phyloP scores from a whole-genome alignment of 2,797 vertebrate species.

The Balearica regulorum region DNA sequence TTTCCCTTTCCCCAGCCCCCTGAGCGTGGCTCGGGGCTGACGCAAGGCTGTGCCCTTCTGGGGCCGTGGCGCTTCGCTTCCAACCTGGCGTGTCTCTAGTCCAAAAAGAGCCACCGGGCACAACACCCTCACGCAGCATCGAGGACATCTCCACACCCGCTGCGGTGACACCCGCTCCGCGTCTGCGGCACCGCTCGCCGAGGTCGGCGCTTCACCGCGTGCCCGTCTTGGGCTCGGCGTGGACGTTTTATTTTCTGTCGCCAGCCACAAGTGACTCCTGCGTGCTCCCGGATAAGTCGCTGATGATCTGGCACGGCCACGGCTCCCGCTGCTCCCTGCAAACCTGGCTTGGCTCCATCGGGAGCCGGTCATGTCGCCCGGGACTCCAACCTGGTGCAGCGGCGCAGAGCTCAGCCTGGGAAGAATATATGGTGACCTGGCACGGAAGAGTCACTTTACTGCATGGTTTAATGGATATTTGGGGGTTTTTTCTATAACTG shows the following conservation, averaged over 20 bases:
- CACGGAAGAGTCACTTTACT: not conserved
- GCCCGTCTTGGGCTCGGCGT: not conserved
- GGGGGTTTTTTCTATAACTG: not conserved
- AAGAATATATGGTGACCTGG: not conserved
- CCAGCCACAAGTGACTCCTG: not conserved
- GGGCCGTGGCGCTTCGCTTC: not conserved
- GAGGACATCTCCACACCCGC: rapidly evolving
- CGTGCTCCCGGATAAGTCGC: not conserved
- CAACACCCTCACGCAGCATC: rapidly evolving
- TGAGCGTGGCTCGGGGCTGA: not conserved
- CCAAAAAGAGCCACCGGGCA: not conserved
- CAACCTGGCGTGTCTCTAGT: not conserved
- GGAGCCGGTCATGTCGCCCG: not conserved
- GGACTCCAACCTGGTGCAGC: not conserved
- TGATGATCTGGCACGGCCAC: not conserved
- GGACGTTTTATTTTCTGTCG: not conserved
- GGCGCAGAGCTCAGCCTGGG: not conserved
- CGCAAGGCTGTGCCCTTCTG: not conserved
- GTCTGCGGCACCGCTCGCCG: not conserved
- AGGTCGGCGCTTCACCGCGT: not conserved
- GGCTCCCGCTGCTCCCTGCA: not conserved
- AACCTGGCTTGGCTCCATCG: not conserved
- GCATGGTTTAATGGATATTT: not conserved
- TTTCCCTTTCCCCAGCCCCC: not conserved
- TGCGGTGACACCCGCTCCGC: not conserved